These are phyloP conservation scores for Therioaphis trifolii DNA, from an alignment of 2,888 invertebrate genomes.

Conservation along the genomic window DNA sequence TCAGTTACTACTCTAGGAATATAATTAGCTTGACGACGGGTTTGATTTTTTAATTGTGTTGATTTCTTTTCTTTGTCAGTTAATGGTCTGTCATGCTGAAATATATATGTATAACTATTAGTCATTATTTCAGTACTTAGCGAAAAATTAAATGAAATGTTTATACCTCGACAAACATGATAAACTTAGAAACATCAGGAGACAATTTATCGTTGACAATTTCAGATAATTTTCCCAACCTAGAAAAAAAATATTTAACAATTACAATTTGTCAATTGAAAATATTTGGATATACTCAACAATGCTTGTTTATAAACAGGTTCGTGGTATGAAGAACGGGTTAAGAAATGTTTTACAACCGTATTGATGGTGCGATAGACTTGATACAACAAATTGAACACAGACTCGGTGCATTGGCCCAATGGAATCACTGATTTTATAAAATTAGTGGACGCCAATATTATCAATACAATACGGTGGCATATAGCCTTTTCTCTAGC, in stretches of 20 bases:
- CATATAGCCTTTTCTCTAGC: slow-evolving; percentile 61
- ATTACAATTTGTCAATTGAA: not conserved
- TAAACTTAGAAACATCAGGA: slow-evolving; percentile 66
- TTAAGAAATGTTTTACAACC: slow-evolving; percentile 74
- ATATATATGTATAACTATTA: not conserved
- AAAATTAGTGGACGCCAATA: slow-evolving; percentile 70
- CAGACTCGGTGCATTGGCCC: slow-evolving; percentile 72
- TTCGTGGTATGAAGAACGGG: slow-evolving; percentile 70
- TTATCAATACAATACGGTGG: slow-evolving; percentile 60
- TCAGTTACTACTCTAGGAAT: slow-evolving; percentile 77
- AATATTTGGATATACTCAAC: slow-evolving; percentile 67
- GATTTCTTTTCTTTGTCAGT: slow-evolving; percentile 68
- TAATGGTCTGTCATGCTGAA: slow-evolving; percentile 62
- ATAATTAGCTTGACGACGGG: slow-evolving; percentile 71
- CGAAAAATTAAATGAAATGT: not conserved
- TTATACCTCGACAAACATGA: slow-evolving; percentile 67
- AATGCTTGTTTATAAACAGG: slow-evolving; percentile 71
- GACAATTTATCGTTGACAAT: slow-evolving; percentile 66
- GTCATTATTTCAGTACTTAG: not conserved
- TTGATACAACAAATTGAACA: slow-evolving; percentile 73
- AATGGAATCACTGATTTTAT: slow-evolving; percentile 71
- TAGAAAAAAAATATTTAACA: slow-evolving; percentile 60
- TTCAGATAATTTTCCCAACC: slow-evolving; percentile 67
- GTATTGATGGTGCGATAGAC: slow-evolving; percentile 72
- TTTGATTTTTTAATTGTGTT: slow-evolving; percentile 67